Conservation (phyloP, 2,113 vertebrate species). For the Grantiella picta region DNA sequence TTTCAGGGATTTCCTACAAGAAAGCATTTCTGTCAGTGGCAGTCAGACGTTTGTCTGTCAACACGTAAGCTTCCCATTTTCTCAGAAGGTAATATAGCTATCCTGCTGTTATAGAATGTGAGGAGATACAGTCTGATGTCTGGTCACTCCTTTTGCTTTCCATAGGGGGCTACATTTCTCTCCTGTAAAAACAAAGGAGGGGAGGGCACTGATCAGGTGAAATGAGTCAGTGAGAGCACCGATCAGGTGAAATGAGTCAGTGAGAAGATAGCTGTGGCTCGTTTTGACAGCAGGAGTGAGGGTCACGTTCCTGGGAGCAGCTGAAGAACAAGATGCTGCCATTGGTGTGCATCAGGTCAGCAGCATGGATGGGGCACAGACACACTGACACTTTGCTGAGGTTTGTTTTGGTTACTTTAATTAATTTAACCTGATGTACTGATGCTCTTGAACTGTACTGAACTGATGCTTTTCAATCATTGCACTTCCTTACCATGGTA, state of each 20-base stretch:
- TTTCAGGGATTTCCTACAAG: neutral
- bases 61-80: rapidly evolving
- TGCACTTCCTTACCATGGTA: neutral
- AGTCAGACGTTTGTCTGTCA: neutral
- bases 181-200: neutral
- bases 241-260: neutral
- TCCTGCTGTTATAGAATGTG: neutral
- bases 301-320: neutral
- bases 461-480: neutral
- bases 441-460: neutral
- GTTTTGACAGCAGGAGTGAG: neutral
- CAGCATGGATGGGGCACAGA: neutral
- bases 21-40: neutral
- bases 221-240: neutral
- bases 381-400: neutral
- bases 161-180: neutral
- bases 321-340: neutral
- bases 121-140: neutral
- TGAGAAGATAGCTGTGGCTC: neutral
- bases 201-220: neutral
- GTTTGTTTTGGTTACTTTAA: neutral
- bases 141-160: neutral
- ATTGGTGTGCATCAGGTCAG: neutral
- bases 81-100: neutral
- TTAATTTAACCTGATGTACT: neutral